Percentiles rank a stretch among this genome's conserved stretches.
These are phyloP conservation scores for Aphelinus certus DNA, from an alignment of 1,140 invertebrate species.

Conservation along the genomic window DNA sequence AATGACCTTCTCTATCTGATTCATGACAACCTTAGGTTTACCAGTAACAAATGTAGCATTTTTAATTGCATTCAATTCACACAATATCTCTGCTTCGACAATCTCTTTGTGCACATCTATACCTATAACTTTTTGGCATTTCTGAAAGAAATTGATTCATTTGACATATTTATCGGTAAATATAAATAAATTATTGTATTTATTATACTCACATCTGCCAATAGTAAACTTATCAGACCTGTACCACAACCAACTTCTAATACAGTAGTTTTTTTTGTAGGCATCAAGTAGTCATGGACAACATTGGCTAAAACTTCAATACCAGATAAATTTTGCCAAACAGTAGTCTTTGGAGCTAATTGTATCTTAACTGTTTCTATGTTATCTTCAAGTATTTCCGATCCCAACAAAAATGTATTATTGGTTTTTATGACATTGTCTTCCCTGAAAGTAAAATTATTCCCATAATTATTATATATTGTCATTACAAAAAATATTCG, in stretches of 20 bases:
- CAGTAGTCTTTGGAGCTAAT: constrained; percentile 62
- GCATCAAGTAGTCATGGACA: constrained; percentile 54
- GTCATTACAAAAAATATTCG: constrained; percentile 7
- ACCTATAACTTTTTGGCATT: constrained; percentile 61
- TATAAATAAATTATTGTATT: constrained; percentile 9
- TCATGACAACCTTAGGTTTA: constrained; percentile 51
- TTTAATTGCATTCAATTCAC: constrained; percentile 60
- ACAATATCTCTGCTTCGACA: constrained; percentile 61
- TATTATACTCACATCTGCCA: constrained; percentile 56
- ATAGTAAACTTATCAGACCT: constrained; percentile 58
- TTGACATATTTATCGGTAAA: constrained; percentile 20
- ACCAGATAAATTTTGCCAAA: constrained; percentile 59
- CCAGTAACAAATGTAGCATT: constrained; percentile 61
- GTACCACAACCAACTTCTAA: constrained; percentile 63
- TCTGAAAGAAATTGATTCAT: constrained; percentile 45
- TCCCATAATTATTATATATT: constrained; percentile 21
- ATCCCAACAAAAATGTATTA: constrained; percentile 59
- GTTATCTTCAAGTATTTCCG: constrained; percentile 61
- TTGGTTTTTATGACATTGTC: constrained; percentile 50
- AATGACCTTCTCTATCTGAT: constrained; percentile 50
- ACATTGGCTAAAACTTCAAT: constrained; percentile 56
- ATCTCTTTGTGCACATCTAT: constrained; percentile 60
- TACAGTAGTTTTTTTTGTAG: constrained; percentile 53
- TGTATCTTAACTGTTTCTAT: constrained; percentile 60
- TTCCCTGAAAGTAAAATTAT: constrained; percentile 43